Percentiles rank a stretch among this genome's conserved stretches.
Conservation (phyloP, 2,888 invertebrate species). For the Pantelozetes paolii region DNA sequence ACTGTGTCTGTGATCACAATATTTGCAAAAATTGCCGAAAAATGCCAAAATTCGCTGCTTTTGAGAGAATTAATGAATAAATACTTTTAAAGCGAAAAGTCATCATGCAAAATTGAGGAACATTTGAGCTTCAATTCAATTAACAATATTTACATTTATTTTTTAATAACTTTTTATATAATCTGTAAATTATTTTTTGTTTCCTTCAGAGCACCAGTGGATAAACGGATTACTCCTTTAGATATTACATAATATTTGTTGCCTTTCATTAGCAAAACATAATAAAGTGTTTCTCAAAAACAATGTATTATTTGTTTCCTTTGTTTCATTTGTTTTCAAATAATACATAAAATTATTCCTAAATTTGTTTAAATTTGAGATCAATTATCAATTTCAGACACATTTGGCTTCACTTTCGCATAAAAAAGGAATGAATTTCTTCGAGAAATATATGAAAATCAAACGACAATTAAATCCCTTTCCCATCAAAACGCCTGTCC, state of each 20-base stretch:
- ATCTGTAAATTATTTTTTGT: slow-evolving; percentile 3
- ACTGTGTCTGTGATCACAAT: slow-evolving; percentile 17
- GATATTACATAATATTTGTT: background rate
- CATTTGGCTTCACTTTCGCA: slow-evolving; percentile 2
- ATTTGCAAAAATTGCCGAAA: slow-evolving; percentile 24
- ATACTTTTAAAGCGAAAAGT: slow-evolving; percentile 24
- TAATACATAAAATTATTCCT: background rate
- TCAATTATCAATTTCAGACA: slow-evolving; percentile 13
- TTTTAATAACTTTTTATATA: background rate
- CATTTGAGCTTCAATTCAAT: slow-evolving; percentile 36
- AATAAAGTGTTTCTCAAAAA: slow-evolving; percentile 5
- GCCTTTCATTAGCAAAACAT: slow-evolving; percentile 12
- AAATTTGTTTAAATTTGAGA: slow-evolving; percentile 4
- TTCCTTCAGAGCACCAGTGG: slow-evolving; percentile 12
- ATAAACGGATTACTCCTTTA: background rate
- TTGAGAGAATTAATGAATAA: background rate
- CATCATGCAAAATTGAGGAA: slow-evolving; percentile 35
- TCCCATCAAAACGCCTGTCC: background rate
- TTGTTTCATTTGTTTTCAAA: too few species aligned
- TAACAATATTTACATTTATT: slow-evolving; percentile 28
- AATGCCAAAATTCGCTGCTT: slow-evolving; percentile 25
- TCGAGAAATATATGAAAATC: slow-evolving; percentile 17
- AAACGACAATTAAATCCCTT: slow-evolving; percentile 2
- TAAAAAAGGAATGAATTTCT: slow-evolving; percentile 27
- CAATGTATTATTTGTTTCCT: slow-evolving; percentile 24